Conservation (phyloP, 2,113 vertebrate species). For the Bombycilla garrulus region DNA sequence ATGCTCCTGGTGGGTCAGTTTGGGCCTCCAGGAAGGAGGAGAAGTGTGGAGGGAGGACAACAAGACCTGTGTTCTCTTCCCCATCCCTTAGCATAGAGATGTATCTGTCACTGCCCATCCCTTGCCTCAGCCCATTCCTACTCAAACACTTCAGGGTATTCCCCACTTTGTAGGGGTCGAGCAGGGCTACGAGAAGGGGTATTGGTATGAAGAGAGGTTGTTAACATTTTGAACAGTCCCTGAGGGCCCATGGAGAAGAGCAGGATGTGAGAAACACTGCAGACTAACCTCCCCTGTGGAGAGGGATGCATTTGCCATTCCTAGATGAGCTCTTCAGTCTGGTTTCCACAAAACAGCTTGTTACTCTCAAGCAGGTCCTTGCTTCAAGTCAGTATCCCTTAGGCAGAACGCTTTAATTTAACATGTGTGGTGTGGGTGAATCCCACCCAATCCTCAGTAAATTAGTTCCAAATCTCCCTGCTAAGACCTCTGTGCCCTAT, state of each 20-base stretch:
- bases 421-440: not conserved
- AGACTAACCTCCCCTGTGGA: not conserved
- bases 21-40: not conserved
- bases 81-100: rapidly evolving
- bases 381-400: not conserved
- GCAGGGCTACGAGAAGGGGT: not conserved
- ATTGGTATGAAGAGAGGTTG: not conserved
- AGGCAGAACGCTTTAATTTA: not conserved
- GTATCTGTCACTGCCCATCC: not conserved
- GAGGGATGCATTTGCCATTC: not conserved
- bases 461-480: not conserved
- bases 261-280: not conserved
- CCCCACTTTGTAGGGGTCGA: not conserved
- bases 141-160: not conserved
- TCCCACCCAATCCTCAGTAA: constrained; percentile 13
- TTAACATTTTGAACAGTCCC: not conserved
- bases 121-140: not conserved
- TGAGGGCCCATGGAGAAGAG: not conserved
- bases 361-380: not conserved
- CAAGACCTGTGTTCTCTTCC: not conserved
- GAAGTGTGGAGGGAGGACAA: not conserved
- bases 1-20: not conserved
- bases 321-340: not conserved
- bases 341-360: not conserved
- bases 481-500: not conserved